These are phyloP conservation scores for Ctenodactylus gundi DNA, from an alignment of 2,113 vertebrate species.

Conservation along the genomic window DNA sequence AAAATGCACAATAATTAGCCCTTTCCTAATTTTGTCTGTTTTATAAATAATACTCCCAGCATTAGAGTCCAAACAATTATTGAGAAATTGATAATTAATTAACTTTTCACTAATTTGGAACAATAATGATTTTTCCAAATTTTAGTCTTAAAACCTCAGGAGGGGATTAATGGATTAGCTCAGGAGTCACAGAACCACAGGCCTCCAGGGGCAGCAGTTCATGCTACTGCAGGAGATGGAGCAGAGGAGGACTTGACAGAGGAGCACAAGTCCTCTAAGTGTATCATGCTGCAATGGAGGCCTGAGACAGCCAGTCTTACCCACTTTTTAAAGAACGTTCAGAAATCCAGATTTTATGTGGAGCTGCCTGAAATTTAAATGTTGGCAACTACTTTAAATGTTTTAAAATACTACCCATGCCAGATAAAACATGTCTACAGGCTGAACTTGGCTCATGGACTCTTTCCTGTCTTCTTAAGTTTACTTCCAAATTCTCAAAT, in stretches of 20 bases:
- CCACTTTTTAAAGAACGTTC: constrained; percentile 8
- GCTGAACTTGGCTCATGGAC: constrained; percentile 62
- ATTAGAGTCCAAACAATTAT: constrained; percentile 34
- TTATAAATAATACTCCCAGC: not conserved
- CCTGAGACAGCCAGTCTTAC: not conserved
- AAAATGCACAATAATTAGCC: not conserved
- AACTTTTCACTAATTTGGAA: constrained; percentile 36
- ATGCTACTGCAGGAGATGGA: not conserved
- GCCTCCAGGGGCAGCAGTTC: not conserved
- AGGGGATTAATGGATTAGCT: constrained; percentile 18
- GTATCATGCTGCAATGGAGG: not conserved
- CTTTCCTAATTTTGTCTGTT: not conserved
- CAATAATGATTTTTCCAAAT: constrained; percentile 15
- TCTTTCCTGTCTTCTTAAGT: constrained; percentile 31
- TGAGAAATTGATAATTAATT: constrained; percentile 51
- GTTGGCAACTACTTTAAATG: constrained; percentile 64
- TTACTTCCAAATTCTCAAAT: constrained; percentile 68
- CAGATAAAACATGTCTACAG: constrained; percentile 74
- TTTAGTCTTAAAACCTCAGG: not conserved
- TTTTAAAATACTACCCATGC: constrained; percentile 67
- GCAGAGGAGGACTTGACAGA: not conserved
- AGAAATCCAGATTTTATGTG: constrained; percentile 54
- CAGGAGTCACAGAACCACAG: not conserved
- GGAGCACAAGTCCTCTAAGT: not conserved
- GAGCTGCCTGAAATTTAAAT: constrained; percentile 50